Conservation (phyloP, 2,888 invertebrate species). For the Dermolepida albohirtum region DNA sequence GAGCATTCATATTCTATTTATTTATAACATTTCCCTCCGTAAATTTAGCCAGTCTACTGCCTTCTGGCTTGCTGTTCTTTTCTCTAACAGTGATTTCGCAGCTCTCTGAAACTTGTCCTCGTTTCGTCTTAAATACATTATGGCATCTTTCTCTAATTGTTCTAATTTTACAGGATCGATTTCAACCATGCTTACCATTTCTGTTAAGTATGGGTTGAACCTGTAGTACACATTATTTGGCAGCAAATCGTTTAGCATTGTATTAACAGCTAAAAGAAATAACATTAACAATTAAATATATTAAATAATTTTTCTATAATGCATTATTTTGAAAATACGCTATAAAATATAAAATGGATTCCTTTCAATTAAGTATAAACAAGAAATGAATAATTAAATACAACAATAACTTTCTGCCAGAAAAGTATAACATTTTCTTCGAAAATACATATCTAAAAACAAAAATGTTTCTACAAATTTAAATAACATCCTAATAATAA, state of each 20-base stretch:
- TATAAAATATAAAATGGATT: no score
- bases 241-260: constrained; percentile 79
- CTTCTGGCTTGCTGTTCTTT: constrained; percentile 63
- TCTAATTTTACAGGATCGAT: constrained; percentile 78
- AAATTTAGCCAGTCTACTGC: constrained; percentile 65
- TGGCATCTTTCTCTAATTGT: constrained; percentile 79
- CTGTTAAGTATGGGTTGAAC: constrained; percentile 89
- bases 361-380: no score
- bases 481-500: no score
- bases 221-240: constrained; percentile 82
- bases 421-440: no score
- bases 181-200: constrained; percentile 84
- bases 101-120: constrained; percentile 80
- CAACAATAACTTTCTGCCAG: no score
- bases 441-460: no score
- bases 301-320: no score
- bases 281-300: no score
- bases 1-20: constrained; percentile 12
- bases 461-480: no score
- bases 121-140: constrained; percentile 84
- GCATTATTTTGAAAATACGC: no score
- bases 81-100: constrained; percentile 65
- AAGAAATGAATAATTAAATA: no score
- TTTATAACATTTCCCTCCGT: constrained; percentile 56
- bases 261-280: constrained; percentile 77